Base-by-base conservation (phyloP, 2,113 vertebrate genomes). In the Pardalotus punctatus region DNA sequence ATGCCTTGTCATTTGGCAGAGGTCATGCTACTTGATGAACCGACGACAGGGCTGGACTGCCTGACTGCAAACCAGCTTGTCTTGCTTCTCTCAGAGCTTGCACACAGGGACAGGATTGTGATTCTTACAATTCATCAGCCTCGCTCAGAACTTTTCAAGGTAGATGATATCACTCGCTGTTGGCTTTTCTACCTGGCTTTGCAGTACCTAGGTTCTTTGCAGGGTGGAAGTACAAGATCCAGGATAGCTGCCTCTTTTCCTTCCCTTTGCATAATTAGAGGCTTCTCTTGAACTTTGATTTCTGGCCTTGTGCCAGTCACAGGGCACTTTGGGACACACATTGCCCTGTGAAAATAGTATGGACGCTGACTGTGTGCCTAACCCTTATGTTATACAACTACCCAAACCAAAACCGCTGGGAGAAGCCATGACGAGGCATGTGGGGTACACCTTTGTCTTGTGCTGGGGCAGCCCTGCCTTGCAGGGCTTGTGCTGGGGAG, bases 121-220 rank as follows among this genome's bases (percentile, higher is more conserved):
- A 98, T 99, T 67, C 98, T 99, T 69, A 99, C 99, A 67, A 99
- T 99, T 97, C 99, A 99, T 92, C 99, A 99, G 94, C 99, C 99
- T 33, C 99, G 99, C 67, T 99, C 99, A 5, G 99, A 99, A 91
- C 99, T 99, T 60, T 99, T 99, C 97, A 98, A 97, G 98, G 99
- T 99, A 96, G 93, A 45, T n/a, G 54, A 60, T 66, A 22, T 4
- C 65, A 12, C 66, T 62, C 9, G 7, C 38, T 45, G 2, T 17
- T 53, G 31, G 12, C 7, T 66, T 69, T 62, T 42, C 71, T 12
- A 45, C 23, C 14, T 56, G 11, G 22, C 10, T 45, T 80, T 67
- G 81, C 25, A 38, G 13, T 33, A 31, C 16, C 12, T n/a, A 10
- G 6, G 13, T 42, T 67, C 12, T 88, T 72, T 57, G 62, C 43